phyloP scores from a whole-genome alignment of 2,797 vertebrate species.

The Halcyon badia region DNA sequence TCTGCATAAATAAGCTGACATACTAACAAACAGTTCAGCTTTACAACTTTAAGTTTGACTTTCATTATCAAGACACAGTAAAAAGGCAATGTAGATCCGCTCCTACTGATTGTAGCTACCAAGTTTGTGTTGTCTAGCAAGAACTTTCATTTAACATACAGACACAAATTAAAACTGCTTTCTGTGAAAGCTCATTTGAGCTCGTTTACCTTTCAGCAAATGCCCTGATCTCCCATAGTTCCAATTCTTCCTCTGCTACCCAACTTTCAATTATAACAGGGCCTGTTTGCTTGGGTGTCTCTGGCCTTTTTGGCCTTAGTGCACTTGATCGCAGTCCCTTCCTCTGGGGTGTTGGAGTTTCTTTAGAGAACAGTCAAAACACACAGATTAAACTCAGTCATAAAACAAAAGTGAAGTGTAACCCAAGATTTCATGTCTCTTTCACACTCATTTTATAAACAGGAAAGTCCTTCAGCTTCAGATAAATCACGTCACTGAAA shows the following conservation, averaged over 20 bases:
- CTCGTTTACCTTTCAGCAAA: slow-evolving; percentile 94
- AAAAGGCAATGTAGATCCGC: background rate
- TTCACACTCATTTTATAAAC: background rate
- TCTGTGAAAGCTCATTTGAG: background rate
- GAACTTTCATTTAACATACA: background rate
- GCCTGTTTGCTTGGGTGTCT: slow-evolving; percentile 95
- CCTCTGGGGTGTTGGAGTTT: slow-evolving; percentile 97
- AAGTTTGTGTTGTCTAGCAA: background rate
- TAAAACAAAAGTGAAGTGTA: background rate
- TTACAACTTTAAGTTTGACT: background rate
- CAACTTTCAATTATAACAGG: slow-evolving; percentile 96
- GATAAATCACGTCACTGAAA: background rate
- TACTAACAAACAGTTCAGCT: background rate
- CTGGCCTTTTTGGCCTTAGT: slow-evolving; percentile 95
- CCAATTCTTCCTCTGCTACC: slow-evolving; percentile 96
- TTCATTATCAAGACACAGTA: background rate
- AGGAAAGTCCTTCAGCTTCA: background rate
- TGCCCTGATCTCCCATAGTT: slow-evolving; percentile 97
- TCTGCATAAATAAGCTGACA: background rate
- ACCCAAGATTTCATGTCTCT: background rate
- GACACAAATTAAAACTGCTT: background rate
- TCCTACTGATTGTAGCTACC: background rate
- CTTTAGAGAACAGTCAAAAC: slow-evolving; percentile 78
- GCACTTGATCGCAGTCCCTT: slow-evolving; percentile 97
- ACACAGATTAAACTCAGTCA: slow-evolving; percentile 7